Conservation (phyloP, 2,888 invertebrate genomes). For the Alviniconcha strummeri region DNA sequence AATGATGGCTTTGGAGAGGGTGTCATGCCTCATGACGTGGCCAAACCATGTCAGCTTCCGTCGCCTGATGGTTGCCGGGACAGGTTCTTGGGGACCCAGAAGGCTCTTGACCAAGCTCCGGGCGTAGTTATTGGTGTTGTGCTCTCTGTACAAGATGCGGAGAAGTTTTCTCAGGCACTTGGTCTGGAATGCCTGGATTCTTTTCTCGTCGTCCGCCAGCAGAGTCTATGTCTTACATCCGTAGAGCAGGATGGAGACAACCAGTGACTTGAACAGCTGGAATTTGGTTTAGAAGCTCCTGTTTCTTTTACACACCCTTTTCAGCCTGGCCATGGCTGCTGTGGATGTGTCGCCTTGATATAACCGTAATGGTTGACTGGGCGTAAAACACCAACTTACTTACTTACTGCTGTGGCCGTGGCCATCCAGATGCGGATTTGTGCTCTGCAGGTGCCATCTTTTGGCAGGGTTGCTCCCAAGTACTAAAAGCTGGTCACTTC, state of each 20-base stretch:
- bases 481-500: constrained; percentile 1
- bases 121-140: not conserved
- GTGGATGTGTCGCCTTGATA: not conserved
- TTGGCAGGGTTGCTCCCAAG: not conserved
- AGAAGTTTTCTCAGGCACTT: not conserved
- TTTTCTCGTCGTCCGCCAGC: not conserved
- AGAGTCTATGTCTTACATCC: not conserved
- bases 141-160: not conserved
- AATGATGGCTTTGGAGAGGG: not conserved
- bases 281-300: not conserved
- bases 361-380: too few species aligned
- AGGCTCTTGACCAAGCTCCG: not conserved
- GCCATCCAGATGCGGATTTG: not conserved
- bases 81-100: not conserved
- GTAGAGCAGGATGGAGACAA: not conserved
- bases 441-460: not conserved
- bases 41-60: not conserved
- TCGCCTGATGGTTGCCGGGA: not conserved
- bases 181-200: not conserved
- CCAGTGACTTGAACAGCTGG: not conserved
- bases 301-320: not conserved
- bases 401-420: not conserved
- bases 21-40: not conserved
- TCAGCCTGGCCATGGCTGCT: not conserved
- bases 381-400: too few species aligned